phyloP scores from a whole-genome alignment of 1,140 invertebrate species.

The Pseudobourletiella spinata region DNA sequence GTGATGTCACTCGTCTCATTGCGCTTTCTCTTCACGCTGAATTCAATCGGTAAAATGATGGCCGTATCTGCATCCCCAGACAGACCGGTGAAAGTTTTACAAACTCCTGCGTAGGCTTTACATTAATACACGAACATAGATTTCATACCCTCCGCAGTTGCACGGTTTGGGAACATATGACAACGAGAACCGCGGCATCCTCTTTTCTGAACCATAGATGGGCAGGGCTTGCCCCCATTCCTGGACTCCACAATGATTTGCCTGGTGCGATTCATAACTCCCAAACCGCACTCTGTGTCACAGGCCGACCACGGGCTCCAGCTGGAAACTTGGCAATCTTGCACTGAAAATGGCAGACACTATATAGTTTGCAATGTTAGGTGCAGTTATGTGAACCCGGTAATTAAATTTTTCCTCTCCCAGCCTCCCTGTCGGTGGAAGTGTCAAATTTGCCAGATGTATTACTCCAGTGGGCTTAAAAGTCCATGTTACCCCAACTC shows the following conservation, averaged over 20 bases:
- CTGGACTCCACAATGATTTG: constrained; percentile 50
- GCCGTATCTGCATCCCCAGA: constrained; percentile 61
- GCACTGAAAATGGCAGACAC: constrained; percentile 56
- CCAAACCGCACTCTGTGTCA: constrained; percentile 62
- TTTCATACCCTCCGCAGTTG: constrained; percentile 51
- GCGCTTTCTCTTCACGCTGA: constrained; percentile 55
- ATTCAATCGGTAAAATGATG: constrained; percentile 61
- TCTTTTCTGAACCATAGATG: constrained; percentile 58
- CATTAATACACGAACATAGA: too few relatives aligned
- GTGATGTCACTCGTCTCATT: constrained; percentile 66
- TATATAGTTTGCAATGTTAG: background rate
- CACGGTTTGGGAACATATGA: constrained; percentile 52
- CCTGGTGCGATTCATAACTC: constrained; percentile 59
- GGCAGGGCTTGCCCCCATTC: constrained; percentile 65
- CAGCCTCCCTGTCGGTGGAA: too few relatives aligned
- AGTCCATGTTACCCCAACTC: too few relatives aligned
- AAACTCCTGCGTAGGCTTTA: too few relatives aligned
- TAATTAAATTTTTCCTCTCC: too few relatives aligned
- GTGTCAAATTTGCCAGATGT: too few relatives aligned
- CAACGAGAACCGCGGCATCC: constrained; percentile 62
- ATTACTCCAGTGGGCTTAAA: too few relatives aligned
- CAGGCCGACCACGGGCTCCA: constrained; percentile 69
- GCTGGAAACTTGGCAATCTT: constrained; percentile 64
- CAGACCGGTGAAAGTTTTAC: constrained; percentile 13
- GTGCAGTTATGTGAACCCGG: too few relatives aligned